phyloP scores from a whole-genome alignment of 1,140 invertebrate genomes.

The Caligus rogercresseyi region DNA sequence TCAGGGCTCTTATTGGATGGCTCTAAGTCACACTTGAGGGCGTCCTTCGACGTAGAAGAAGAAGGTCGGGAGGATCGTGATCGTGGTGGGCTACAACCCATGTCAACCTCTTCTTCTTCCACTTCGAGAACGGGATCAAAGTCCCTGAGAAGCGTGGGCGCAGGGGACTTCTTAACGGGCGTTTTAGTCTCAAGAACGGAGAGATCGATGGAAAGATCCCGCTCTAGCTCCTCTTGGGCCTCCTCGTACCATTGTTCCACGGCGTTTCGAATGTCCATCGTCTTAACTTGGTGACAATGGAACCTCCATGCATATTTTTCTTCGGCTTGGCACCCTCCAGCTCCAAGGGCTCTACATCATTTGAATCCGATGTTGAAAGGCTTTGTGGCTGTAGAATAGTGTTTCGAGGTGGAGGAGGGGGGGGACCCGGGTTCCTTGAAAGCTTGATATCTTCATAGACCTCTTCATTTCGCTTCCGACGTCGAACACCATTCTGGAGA shows the following conservation, averaged over 20 bases:
- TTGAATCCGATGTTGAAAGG: neutral
- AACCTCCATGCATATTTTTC: too few species aligned
- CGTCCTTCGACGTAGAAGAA: neutral
- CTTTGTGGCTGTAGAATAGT: neutral
- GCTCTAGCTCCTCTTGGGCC: slow-evolving; percentile 3
- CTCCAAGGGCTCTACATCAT: neutral
- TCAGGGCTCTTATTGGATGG: neutral
- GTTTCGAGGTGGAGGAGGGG: neutral
- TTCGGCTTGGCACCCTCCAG: neutral
- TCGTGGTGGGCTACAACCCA: neutral
- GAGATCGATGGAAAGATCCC: slow-evolving; percentile 13
- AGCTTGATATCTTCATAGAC: neutral
- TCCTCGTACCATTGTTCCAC: slow-evolving; percentile 15
- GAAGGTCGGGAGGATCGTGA: neutral
- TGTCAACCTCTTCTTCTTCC: neutral
- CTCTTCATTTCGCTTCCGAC: neutral
- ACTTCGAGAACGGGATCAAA: slow-evolving; percentile 11
- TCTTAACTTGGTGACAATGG: neutral
- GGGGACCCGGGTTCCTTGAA: neutral
- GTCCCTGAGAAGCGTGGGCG: slow-evolving; percentile 1
- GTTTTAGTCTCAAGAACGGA: neutral
- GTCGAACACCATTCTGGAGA: neutral
- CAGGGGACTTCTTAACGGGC: neutral
- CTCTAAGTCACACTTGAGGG: neutral
- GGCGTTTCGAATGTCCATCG: slow-evolving; percentile 4